Base-by-base conservation (phyloP, 2,888 invertebrate genomes). In the Desoria tigrina region DNA sequence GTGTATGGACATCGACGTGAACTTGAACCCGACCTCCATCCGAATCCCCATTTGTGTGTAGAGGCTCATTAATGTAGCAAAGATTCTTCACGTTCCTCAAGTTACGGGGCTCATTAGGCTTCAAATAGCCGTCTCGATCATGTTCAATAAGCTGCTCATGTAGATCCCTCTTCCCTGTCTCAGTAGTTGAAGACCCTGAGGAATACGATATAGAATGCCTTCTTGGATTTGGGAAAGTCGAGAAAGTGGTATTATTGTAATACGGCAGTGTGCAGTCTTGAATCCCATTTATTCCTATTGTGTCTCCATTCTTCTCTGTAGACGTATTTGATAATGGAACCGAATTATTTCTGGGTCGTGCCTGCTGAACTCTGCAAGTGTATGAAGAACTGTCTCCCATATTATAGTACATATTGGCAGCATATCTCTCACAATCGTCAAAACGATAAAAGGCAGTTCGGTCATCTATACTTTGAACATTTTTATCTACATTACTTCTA, bases 371-470 rank as follows among this genome's bases (percentile, higher is more conserved):
- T 37, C 59, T 26, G 42, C 61, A 65, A 18, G 65, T 65, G 39
- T 63, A 63, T 7, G 65, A 61, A n/a, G 64, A 65, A 3, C 53
- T 54, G 23, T 70, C 71, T 18, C 74, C 74, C 42, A 72, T 66
- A 51, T 74, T 73, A 60, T 74, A 74, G 23, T 70, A 74, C 74
- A 73, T 74, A 23, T 74, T 74, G 0, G 73, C 70, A 4, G 74
- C 73, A 60, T 71, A 74, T 18, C 66, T 61, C 24, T 66, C 70
- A 57, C 71, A 69, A 42, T 73, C 74, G 49, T 69, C 70, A 26
- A 70, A 74, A 24, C 68, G 63, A 42, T 66, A 70, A 16, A 65
- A 68, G 45, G 66, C 71, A n/a, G 64, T 58, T 26, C 64, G 59
- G 39, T 70, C 69, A 16, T 64, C 65, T 7, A 58, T 7, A 14